Evolutionary conservation across 2,888 invertebrate species (phyloP).

Genomic region (Meteorus colon): DNA sequence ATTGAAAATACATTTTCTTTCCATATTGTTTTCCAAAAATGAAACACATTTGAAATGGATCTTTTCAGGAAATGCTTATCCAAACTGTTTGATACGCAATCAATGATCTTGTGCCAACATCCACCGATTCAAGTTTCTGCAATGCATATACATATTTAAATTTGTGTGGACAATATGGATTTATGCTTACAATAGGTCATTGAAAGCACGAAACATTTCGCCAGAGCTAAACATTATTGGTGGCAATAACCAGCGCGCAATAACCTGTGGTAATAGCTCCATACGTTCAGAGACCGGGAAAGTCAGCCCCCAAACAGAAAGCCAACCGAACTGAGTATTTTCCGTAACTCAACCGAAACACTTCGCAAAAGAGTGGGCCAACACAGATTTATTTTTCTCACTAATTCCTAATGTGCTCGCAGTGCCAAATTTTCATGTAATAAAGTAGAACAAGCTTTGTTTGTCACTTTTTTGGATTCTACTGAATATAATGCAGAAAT

Average conservation of each 20-base stretch:
- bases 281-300: background rate
- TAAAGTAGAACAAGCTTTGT: slow-evolving; percentile 55
- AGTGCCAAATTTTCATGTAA: slow-evolving; percentile 54
- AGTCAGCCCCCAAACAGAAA: slow-evolving; percentile 26
- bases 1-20: background rate
- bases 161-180: background rate
- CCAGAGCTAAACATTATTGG: slow-evolving; percentile 41
- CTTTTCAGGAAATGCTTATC: too few species aligned
- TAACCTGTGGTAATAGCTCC: slow-evolving; percentile 30
- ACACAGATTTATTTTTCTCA: slow-evolving; percentile 54
- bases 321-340: slow-evolving; percentile 42
- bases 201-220: slow-evolving; percentile 2
- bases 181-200: too few species aligned
- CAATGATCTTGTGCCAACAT: too few species aligned
- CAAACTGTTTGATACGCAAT: too few species aligned
- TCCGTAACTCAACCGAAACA: slow-evolving; percentile 30
- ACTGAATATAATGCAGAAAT: slow-evolving; percentile 50
- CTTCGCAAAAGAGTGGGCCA: slow-evolving; percentile 38
- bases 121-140: too few species aligned
- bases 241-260: slow-evolving; percentile 23
- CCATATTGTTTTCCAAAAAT: background rate
- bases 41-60: too few species aligned
- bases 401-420: slow-evolving; percentile 20
- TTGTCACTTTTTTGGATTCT: slow-evolving; percentile 50
- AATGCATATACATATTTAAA: background rate